Evolutionary conservation across 2,113 vertebrate species (phyloP), one percentile per base, ranked within the genome.

Genomic region (Todiramphus chloris): DNA sequence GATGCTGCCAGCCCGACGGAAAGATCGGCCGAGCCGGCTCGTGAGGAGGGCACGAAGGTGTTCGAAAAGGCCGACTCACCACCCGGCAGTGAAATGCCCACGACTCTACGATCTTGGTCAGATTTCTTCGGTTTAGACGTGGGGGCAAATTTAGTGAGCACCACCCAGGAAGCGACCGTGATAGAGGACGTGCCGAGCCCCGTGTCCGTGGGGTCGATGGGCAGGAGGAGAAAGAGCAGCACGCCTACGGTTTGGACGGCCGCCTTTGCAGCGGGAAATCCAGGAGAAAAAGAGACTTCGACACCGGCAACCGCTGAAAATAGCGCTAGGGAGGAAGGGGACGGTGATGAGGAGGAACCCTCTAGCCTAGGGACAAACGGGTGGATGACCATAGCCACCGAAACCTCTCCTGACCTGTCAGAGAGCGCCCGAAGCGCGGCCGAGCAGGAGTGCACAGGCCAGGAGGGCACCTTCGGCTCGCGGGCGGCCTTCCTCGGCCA

Each of bases 61-160:
- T 70, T 90, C 0, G 89, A 89, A 10, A 13, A 69, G 53, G n/a
- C 46, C 0, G 80, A 94, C 3, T 3, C 87, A 0, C 66, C 70
- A 8, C 1, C 41, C 0, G 1, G 31, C 8, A 4, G 27, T 0
- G 72, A 97, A 33, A 84, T 94, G 37, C 83, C 95, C 0, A 1
- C 95, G 1, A 3, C 77, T 39, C 92, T 96, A 0, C 60, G 66
- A 3, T 50, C 96, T 4, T 96, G 96, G 96, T 92, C 90, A 0
- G 93, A 94, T 24, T 96, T 96, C 78, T 88, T 83, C 0, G 0
- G 37, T 28, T 50, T 96, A 17, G 95, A 95, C 0, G 94, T 95
- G 33, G 96, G 95, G 33, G 94, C 91, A 3, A 88, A 87, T 41
- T 58, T 93, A 91, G 94, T 89, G 87, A 95, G 83, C 93, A 93